Base-by-base conservation (phyloP, 2,113 vertebrate genomes). In the Alces alces region DNA sequence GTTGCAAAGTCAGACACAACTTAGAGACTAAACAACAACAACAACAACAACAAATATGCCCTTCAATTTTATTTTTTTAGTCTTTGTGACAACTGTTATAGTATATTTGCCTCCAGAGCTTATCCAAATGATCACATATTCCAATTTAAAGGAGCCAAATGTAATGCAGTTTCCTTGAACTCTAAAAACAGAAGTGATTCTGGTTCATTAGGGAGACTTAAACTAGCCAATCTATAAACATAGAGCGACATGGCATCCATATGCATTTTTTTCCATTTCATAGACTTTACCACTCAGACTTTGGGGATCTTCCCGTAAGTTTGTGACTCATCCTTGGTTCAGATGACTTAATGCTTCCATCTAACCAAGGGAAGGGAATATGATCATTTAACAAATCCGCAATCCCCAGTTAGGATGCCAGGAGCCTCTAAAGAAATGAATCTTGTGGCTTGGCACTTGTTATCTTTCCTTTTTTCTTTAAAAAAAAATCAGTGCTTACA, bases 311-410 rank as follows among this genome's bases (percentile, higher is more conserved):
- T 98, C 86, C 97, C 33, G 13, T 96, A 96, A 96, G 60, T 97
- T 96, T 96, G 21, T 96, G 96, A 97, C 54, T 98, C 82, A 60
- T 1, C 60, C 93, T 89, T 54, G 95, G 0, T 57, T 88, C 58
- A 96, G 79, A 96, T 99, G 98, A 97, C 96, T 98, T 97, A 61
- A 98, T 89, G n/a, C 93, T 97, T 96, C 78, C 89, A 85, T 89
- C 82, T 15, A 36, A 64, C 1, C 91, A 89, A 93, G 83, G 73
- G 9, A 76, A 96, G 50, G 80, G 54, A 97, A 98, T 97, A 97
- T 86, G 96, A 3, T 39, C 94, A 91, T 91, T 98, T 97, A 95
- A 98, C 96, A 82, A 76, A 83, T 89, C 86, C 95, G 10, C 2
- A 36, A 97, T 91, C 97, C 96, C 95, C 86, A 90, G 80, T 55